Base-by-base conservation (phyloP, 2,888 invertebrate species). In the Blastobasis adustella region DNA sequence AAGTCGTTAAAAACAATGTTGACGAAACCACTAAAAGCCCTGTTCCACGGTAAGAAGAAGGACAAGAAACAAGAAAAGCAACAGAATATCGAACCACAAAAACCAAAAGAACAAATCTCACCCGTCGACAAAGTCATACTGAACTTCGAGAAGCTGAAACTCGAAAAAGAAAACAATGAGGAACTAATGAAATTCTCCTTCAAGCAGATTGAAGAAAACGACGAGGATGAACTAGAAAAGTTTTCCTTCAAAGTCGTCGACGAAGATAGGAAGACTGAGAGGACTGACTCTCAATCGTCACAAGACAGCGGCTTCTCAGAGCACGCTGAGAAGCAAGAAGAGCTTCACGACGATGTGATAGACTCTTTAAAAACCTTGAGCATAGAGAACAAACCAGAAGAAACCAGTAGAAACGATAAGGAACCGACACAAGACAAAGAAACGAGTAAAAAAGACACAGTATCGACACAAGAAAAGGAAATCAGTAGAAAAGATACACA, bases 241-340 rank as follows among this genome's bases (percentile, higher is more conserved):
- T 54, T 54, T 46, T 48, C 54, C 5, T 46, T 10, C 44, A 76
- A 75, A 64, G 55, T 70, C 0, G 69, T 83, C 5, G 67, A 76
- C 42, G 77, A 77, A 2, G 70, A 77, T 0, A 56, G 62, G 0
- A 65, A 63, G 51, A 60, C 59, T 4, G 66, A 65, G 3, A 71
- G 82, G 42, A 74, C 75, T 1, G 66, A 77, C 9, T 84, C 84
- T 0, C 78, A 85, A 5, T 73, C 76, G 0, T 86, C 87, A 0
- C 69, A 76, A 44, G 86, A 86, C 59, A 86, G 86, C 37, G 87
- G 87, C 0, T 83, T 70, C 38, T 64, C 75, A 0, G 85, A 84
- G 3, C 69, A 69, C 23, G 23, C 23, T 23, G 23, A 23, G 23
- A 23, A 23, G 23, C 23, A 23, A 3, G 23, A 23, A 3, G 23